Evolutionary conservation across 2,888 invertebrate species (phyloP).

Genomic region (Amphipoea lucens): DNA sequence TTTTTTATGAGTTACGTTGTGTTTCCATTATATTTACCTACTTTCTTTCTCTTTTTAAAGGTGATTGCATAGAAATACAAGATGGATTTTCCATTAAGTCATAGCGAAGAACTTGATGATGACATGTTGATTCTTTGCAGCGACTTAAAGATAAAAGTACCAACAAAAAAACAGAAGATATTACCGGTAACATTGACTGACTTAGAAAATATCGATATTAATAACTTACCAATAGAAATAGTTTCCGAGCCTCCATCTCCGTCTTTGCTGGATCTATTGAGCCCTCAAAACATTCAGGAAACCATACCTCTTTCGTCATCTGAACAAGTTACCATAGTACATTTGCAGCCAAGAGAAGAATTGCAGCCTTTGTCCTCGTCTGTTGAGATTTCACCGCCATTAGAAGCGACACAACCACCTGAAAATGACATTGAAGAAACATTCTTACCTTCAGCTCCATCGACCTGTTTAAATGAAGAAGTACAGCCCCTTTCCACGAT

Average conservation of each 20-base stretch:
- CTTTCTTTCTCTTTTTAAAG: not conserved
- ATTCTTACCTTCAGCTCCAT: constrained; percentile 12
- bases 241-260: constrained; percentile 36
- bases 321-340: constrained; percentile 7
- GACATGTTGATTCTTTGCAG: constrained; percentile 30
- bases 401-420: constrained; percentile 32
- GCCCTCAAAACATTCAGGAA: constrained; percentile 10
- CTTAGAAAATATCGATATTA: constrained; percentile 20
- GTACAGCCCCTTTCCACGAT: too few species aligned
- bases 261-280: constrained; percentile 12
- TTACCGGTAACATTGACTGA: constrained; percentile 4
- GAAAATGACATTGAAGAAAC: constrained; percentile 30
- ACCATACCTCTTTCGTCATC: constrained; percentile 4
- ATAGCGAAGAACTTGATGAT: not conserved
- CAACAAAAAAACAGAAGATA: constrained; percentile 9
- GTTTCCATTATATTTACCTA: constrained; percentile 10
- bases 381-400: constrained; percentile 28
- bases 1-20: constrained; percentile 23
- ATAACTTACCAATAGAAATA: constrained; percentile 36
- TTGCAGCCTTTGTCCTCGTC: not conserved
- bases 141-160: constrained; percentile 10
- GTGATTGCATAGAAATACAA: not conserved
- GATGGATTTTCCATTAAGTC: not conserved
- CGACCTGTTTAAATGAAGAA: too few species aligned
- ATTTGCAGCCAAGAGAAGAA: constrained; percentile 7